Percentiles rank a stretch among this genome's conserved stretches.
These are phyloP conservation scores for Anthoptus insignis DNA, from an alignment of 2,888 invertebrate genomes.

Conservation along the genomic window DNA sequence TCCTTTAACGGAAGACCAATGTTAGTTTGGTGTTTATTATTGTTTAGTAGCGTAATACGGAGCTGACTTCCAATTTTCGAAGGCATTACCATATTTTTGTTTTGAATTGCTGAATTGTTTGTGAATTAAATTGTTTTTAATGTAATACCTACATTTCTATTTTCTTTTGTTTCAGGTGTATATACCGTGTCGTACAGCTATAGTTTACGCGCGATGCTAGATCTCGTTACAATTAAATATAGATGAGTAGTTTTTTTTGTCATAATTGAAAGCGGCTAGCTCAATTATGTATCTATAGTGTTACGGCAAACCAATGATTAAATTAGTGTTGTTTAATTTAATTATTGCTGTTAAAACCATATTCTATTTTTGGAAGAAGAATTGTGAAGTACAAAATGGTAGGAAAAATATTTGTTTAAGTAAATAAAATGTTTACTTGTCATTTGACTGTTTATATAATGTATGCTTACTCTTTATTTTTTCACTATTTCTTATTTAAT, in stretches of 20 bases:
- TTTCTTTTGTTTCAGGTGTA: slow-evolving; percentile 87
- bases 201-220: slow-evolving; percentile 84
- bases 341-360: slow-evolving; percentile 15
- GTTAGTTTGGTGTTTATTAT: too few species aligned
- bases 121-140: too few species aligned
- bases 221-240: slow-evolving; percentile 21
- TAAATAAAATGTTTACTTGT: slow-evolving; percentile 45
- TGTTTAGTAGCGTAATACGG: too few species aligned
- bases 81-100: too few species aligned
- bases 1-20: too few species aligned
- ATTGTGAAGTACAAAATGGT: slow-evolving; percentile 45
- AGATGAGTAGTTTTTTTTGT: neutral
- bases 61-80: too few species aligned
- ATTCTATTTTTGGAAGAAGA: slow-evolving; percentile 36
- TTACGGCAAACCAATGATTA: slow-evolving; percentile 22
- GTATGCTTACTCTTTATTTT: too few species aligned
- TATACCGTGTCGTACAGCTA: slow-evolving; percentile 91
- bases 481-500: too few species aligned
- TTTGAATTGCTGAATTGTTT: too few species aligned
- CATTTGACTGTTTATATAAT: too few species aligned
- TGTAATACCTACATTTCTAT: slow-evolving; percentile 22
- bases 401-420: slow-evolving; percentile 44
- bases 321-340: slow-evolving; percentile 13
- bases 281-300: slow-evolving; percentile 16
- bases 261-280: slow-evolving; percentile 14